Evolutionary conservation across 2,888 invertebrate genomes (phyloP), one percentile per base, ranked within the genome.

Genomic region (Cordilura impudica): DNA sequence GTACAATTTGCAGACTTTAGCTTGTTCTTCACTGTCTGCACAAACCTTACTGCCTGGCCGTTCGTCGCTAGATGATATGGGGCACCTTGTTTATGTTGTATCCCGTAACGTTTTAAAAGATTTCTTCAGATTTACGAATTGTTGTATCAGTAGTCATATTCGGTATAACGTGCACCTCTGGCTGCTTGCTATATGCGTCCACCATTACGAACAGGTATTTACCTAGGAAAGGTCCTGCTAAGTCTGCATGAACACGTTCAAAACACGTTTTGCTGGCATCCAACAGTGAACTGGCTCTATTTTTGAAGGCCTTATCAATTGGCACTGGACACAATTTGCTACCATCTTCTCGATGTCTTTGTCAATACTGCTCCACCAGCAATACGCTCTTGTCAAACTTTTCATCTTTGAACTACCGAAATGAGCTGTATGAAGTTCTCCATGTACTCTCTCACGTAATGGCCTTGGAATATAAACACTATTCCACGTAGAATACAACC

Each of bases 151-250:
- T 19, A n/a, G 81, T 82, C 47, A 78, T 77, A 51, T 66, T 81
- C 45, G 77, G 58, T 53, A 76, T 70, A 23, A 70, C 61, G 54
- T 73, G 75, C 8, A 84, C 78, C 73, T 84, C 82, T 3, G 83
- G 76, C 78, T 84, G 83, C 31, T 81, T 83, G 2, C 39, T 43
- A 8, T 21, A 66, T 23, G 53, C 53, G n/a, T 54, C 54, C 1
- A 54, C 67, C 21, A 67, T 21, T 14, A 54, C 12, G 10, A 58
- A 26, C 16, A 56, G 10, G 14, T 56, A 56, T 16, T 69, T 56
- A 2, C 18, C 14, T 54, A 53, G 12, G 0, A 43, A 7, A n/a
- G 4, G 21, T 53, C 23, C 8, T 10, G 49, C 49, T 26, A 58
- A 66, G 35, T 66, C 58, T 6, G 14, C 61, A 39, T 71, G 53